Conservation (phyloP, 2,797 vertebrate genomes). For the Chaetophractus vellerosus region DNA sequence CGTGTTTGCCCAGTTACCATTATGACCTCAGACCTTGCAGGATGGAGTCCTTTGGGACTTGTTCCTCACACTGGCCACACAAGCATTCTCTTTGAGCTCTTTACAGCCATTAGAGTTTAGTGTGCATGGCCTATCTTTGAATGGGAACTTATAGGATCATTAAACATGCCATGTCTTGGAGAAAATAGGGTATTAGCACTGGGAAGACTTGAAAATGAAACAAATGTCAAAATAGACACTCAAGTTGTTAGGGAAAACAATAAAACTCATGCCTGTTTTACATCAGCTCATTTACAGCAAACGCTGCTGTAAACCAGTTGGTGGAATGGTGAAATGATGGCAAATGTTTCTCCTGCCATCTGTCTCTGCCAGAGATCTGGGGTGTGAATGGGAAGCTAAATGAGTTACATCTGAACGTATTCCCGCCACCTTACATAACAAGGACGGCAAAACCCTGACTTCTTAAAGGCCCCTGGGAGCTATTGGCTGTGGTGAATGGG, state of each 20-base stretch:
- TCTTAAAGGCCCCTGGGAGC: constrained; percentile 78
- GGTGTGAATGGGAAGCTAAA: constrained; percentile 26
- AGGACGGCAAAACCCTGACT: constrained; percentile 73
- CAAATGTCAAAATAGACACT: constrained; percentile 36
- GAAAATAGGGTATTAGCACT: background rate
- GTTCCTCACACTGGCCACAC: background rate
- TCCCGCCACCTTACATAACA: constrained; percentile 50
- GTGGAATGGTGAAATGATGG: background rate
- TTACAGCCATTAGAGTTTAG: background rate
- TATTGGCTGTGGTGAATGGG: constrained; percentile 46
- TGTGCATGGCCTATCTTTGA: background rate
- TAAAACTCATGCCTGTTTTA: background rate
- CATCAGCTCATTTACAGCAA: constrained; percentile 9
- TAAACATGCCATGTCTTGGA: background rate
- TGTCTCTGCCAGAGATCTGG: constrained; percentile 26
- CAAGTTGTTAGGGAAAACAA: constrained; percentile 13
- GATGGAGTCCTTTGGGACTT: background rate
- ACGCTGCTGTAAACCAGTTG: background rate
- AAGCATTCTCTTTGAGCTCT: background rate
- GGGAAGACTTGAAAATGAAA: constrained; percentile 5
- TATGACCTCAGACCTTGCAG: background rate
- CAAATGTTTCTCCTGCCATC: background rate
- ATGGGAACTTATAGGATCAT: background rate
- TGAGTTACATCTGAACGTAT: background rate
- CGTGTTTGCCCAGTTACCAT: background rate